These are phyloP conservation scores for Eustalomyia histrio DNA, from an alignment of 2,888 invertebrate species.

Conservation along the genomic window DNA sequence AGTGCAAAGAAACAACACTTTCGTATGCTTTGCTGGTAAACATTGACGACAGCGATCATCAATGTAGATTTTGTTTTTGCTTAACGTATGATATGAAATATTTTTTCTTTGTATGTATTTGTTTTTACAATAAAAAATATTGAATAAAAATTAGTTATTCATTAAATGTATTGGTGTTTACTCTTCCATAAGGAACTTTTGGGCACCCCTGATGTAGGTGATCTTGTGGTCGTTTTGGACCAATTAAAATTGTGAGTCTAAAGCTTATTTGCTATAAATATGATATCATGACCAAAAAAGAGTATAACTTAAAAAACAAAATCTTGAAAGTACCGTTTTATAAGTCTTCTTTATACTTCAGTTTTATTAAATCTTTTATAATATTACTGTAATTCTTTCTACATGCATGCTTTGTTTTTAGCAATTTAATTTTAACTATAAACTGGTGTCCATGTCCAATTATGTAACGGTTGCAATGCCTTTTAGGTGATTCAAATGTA, in stretches of 20 bases:
- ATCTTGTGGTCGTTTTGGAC: too few species aligned
- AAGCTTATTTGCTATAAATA: slow-evolving; percentile 25
- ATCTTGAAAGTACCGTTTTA: slow-evolving; percentile 34
- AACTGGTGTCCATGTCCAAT: not conserved
- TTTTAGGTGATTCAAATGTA: not conserved
- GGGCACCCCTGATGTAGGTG: too few species aligned
- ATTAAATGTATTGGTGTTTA: too few species aligned
- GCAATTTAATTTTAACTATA: not conserved
- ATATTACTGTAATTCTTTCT: not conserved
- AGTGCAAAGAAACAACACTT: too few species aligned
- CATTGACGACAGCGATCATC: too few species aligned
- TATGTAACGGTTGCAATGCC: not conserved
- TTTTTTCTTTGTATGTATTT: too few species aligned
- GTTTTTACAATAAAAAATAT: too few species aligned
- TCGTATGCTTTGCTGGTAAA: too few species aligned
- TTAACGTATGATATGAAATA: too few species aligned
- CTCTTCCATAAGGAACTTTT: too few species aligned
- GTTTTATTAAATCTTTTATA: slow-evolving; percentile 3
- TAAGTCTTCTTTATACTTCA: not conserved
- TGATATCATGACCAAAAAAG: slow-evolving; percentile 19
- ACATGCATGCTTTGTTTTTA: not conserved
- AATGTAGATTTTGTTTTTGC: too few species aligned
- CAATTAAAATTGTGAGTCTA: not conserved
- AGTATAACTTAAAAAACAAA: slow-evolving; percentile 2
- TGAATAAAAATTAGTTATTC: too few species aligned